Percentiles rank a stretch among this genome's conserved stretches.
Conservation (phyloP, 2,888 invertebrate genomes). For the Pocota personata region DNA sequence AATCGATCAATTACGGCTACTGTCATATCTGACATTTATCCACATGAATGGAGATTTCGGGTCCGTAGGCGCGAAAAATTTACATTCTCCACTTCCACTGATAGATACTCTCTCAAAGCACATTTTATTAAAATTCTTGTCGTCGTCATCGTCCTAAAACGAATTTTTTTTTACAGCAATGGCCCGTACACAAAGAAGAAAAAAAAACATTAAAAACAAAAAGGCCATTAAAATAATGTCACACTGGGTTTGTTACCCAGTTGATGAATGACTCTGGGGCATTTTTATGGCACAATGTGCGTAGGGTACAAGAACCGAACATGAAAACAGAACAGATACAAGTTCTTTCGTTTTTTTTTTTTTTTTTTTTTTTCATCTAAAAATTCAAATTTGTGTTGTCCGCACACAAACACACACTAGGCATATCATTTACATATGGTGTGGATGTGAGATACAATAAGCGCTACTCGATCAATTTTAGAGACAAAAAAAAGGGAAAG, state of each 20-base stretch:
- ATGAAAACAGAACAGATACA: conserved; percentile 39
- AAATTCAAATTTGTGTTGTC: conserved; percentile 55
- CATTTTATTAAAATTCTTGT: conserved; percentile 52
- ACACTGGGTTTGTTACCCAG: conserved; percentile 66
- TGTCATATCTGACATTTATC: conserved; percentile 66
- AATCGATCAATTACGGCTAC: conserved; percentile 65
- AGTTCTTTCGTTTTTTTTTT: conserved; percentile 3
- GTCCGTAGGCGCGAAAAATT: conserved; percentile 24
- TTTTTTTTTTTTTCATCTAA: neutral
- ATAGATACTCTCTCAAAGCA: conserved; percentile 10
- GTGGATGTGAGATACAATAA: neutral
- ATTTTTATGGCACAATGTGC: conserved; percentile 70
- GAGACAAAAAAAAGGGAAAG: neutral
- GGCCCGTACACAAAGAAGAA: conserved; percentile 18
- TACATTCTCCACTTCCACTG: conserved; percentile 30
- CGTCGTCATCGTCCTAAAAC: conserved; percentile 49
- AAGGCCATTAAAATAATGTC: conserved; percentile 71
- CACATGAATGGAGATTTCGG: conserved; percentile 57
- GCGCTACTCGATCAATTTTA: conserved; percentile 10
- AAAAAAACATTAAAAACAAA: conserved; percentile 62
- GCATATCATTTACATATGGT: conserved; percentile 1
- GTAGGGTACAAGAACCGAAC: conserved; percentile 49
- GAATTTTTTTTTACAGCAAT: conserved; percentile 36
- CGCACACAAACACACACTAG: conserved; percentile 12
- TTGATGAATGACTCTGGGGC: conserved; percentile 73